A percentile compares a stretch with the other conserved stretches of the same genome.
Conservation (phyloP, 2,888 invertebrate species). For the Hoplodrina ambigua region DNA sequence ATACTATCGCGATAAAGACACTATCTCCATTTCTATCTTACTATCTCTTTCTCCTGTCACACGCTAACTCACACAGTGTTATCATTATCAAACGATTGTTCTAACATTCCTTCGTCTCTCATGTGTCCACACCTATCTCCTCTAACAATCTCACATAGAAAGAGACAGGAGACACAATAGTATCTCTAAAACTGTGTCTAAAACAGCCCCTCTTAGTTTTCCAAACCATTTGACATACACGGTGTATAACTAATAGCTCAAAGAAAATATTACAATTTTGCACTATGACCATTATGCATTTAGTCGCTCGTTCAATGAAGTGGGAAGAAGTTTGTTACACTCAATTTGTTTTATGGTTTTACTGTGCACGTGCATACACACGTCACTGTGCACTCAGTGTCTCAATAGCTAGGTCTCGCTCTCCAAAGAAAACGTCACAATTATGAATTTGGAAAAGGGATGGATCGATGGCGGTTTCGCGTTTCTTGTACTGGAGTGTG, state of each 20-base stretch:
- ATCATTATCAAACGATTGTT: no score
- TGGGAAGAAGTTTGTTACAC: slow-evolving; percentile 73
- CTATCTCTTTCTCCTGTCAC: no score
- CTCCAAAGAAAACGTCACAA: slow-evolving; percentile 17
- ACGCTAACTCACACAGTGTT: no score
- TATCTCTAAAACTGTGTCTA: no score
- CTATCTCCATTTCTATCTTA: no score
- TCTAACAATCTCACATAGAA: no score
- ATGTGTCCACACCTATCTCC: no score
- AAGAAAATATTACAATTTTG: slow-evolving; percentile 17
- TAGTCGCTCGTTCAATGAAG: slow-evolving; percentile 50
- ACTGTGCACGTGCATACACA: slow-evolving; percentile 42
- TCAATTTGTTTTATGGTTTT: slow-evolving; percentile 70
- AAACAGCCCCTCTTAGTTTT: neutral
- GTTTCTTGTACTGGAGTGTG: no score
- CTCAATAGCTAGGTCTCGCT: slow-evolving; percentile 33
- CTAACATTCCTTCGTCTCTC: no score
- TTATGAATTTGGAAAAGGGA: slow-evolving; percentile 17
- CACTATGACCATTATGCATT: slow-evolving; percentile 2
- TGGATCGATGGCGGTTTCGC: neutral
- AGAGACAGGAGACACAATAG: no score
- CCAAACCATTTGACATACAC: neutral
- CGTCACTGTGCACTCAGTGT: slow-evolving; percentile 36
- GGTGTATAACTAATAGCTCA: neutral
- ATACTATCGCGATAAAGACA: no score